Conservation (phyloP, 1,140 invertebrate genomes). For the Micrasema longulum region DNA sequence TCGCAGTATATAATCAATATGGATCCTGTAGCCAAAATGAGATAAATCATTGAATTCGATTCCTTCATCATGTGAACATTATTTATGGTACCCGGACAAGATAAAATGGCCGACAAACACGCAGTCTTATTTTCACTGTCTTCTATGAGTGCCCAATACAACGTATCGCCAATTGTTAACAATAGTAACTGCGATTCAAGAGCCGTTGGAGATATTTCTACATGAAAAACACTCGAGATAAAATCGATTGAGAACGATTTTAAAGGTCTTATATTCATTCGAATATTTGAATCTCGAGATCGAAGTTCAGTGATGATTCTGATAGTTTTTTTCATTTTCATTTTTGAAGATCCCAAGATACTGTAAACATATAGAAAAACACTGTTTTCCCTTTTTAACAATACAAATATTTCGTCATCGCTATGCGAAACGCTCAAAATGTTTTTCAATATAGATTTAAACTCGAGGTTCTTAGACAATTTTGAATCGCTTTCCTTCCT, state of each 20-base stretch:
- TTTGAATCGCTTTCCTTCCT: constrained; percentile 9
- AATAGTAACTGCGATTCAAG: constrained; percentile 26
- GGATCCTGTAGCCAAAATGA: constrained; percentile 28
- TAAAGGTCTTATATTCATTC: constrained; percentile 20
- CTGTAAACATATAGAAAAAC: constrained; percentile 9
- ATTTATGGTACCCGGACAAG: constrained; percentile 16
- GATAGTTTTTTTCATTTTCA: constrained; percentile 26
- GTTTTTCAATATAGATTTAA: constrained; percentile 33
- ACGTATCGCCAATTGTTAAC: background rate
- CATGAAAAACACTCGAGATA: constrained; percentile 29
- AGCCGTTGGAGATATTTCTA: constrained; percentile 24
- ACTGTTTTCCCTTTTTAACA: constrained; percentile 19
- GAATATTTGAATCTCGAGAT: background rate
- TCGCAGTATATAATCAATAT: constrained; percentile 33
- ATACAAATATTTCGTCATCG: constrained; percentile 19
- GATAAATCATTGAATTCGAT: constrained; percentile 28
- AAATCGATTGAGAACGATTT: constrained; percentile 36
- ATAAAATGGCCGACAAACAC: background rate
- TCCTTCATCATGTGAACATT: constrained; percentile 8
- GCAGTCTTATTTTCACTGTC: background rate
- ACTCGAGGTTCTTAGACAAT: constrained; percentile 21
- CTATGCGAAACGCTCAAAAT: background rate
- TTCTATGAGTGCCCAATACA: constrained; percentile 29
- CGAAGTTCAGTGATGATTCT: background rate
- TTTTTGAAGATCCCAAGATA: constrained; percentile 30